Base-by-base conservation (phyloP, 1,140 invertebrate species). In the Sycobia sp. region DNA sequence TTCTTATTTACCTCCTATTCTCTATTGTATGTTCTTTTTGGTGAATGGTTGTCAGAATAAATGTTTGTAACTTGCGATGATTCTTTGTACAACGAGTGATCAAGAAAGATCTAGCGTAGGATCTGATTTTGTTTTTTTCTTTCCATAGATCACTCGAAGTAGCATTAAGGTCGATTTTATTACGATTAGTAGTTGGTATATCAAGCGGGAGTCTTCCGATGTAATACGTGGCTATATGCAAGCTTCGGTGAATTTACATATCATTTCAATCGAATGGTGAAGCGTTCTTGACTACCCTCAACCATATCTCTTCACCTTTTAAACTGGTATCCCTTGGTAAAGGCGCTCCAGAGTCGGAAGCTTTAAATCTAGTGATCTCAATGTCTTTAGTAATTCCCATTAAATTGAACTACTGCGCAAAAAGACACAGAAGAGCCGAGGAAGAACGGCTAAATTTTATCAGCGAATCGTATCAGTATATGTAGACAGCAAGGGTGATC, bases 301-400 rank as follows among this genome's bases (percentile, higher is more conserved):
- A 32, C 2, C 20, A 38, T n/a, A 4, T 38, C 34, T 39, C 44
- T 49, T 25, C 27, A 49, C 50, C 4, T 62, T 50, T 53, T 38
- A 43, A 43, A 49, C 16, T 9, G 14, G 13, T 44, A 46, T 62
- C 39, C 25, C 49, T 46, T 20, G 34, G 34, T n/a, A 51, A 51
- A 51, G 36, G 20, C 20, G 29, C 4, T 47, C 2, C 11, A 36
- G 36, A 41, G 5, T 9, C 7, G 4, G n/a, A n/a, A 16, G 51
- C 43, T 62, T 55, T 55, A 56, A 56, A 56, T 43, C 23, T n/a
- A 16, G n/a, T 62, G 60, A 62, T 56, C 43, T 62, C 49, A 43
- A 62, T 49, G 44, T 62, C 43, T 49, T 55, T 44, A 56, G 60
- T 43, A 62, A 62, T 62, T 62, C 34, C 36, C 34, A 62, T 62